Conservation (phyloP, 2,797 vertebrate genomes). For the Coreius guichenoti region DNA sequence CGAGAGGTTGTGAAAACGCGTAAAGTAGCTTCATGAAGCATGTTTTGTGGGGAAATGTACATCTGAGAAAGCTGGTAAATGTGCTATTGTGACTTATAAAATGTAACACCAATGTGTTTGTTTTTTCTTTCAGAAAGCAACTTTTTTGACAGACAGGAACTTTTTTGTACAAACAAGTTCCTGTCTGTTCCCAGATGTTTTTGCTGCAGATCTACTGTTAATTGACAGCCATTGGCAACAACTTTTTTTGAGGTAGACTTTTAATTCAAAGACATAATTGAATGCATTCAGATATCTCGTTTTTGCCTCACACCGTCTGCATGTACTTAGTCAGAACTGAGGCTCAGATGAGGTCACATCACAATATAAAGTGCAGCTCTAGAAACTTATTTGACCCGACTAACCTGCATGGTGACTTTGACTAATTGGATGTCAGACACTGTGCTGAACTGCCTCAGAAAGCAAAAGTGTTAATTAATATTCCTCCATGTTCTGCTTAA, state of each 20-base stretch:
- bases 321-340: conserved; percentile 21
- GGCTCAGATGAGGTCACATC: conserved; percentile 47
- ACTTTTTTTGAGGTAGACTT: conserved; percentile 14
- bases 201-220: background rate
- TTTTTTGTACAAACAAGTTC: background rate
- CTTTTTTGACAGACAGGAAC: conserved; percentile 15
- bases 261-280: conserved; percentile 53
- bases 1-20: conserved; percentile 64
- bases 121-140: background rate
- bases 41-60: conserved; percentile 59
- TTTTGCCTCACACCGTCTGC: background rate
- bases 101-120: background rate
- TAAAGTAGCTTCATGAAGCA: conserved; percentile 63
- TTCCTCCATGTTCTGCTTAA: conserved; percentile 55
- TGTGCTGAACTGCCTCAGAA: conserved; percentile 50
- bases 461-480: conserved; percentile 62
- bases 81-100: conserved; percentile 43
- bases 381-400: conserved; percentile 62
- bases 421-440: conserved; percentile 64
- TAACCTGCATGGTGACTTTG: conserved; percentile 62
- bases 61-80: conserved; percentile 51
- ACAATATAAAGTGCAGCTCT: conserved; percentile 55
- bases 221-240: conserved; percentile 9
- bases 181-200: background rate
- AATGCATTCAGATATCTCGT: conserved; percentile 25